phyloP scores from a whole-genome alignment of 2,888 invertebrate species.

The Chymomyza amoena region DNA sequence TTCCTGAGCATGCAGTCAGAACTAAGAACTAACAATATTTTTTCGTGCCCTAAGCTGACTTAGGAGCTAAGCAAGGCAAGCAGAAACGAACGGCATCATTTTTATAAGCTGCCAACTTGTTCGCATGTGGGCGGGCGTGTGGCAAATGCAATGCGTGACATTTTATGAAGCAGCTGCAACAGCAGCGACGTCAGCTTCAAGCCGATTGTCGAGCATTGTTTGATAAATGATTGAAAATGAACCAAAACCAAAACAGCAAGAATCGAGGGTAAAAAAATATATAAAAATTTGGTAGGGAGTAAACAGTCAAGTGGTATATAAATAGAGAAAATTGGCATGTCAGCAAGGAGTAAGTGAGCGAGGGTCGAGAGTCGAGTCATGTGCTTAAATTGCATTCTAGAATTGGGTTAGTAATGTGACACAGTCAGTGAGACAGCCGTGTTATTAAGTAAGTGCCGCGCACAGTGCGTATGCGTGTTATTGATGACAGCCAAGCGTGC shows the following conservation, averaged over 20 bases:
- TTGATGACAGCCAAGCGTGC: not conserved
- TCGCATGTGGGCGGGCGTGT: slow-evolving; percentile 11
- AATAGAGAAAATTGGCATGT: not conserved
- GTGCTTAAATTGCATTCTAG: not conserved
- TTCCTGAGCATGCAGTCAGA: slow-evolving; percentile 1
- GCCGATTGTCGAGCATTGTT: slow-evolving; percentile 46
- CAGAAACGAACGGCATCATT: slow-evolving; percentile 36
- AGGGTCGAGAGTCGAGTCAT: not conserved
- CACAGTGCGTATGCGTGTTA: not conserved
- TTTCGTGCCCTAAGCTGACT: slow-evolving; percentile 40
- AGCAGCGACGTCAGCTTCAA: not conserved
- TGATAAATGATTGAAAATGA: slow-evolving; percentile 61
- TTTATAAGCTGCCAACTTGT: slow-evolving; percentile 56
- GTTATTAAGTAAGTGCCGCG: not conserved
- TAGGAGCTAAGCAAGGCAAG: slow-evolving; percentile 28
- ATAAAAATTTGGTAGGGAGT: not conserved
- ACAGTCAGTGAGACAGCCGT: not conserved
- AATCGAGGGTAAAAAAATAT: not conserved
- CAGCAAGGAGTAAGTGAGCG: not conserved
- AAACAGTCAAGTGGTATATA: not conserved
- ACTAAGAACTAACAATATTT: slow-evolving; percentile 41
- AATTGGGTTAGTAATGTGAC: not conserved
- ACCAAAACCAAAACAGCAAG: not conserved
- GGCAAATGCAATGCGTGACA: slow-evolving; percentile 59
- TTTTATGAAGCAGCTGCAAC: slow-evolving; percentile 50